Percentiles rank a stretch among this genome's conserved stretches.
Conservation (phyloP, 2,888 invertebrate genomes). For the Hermaeophaga mercurialis region DNA sequence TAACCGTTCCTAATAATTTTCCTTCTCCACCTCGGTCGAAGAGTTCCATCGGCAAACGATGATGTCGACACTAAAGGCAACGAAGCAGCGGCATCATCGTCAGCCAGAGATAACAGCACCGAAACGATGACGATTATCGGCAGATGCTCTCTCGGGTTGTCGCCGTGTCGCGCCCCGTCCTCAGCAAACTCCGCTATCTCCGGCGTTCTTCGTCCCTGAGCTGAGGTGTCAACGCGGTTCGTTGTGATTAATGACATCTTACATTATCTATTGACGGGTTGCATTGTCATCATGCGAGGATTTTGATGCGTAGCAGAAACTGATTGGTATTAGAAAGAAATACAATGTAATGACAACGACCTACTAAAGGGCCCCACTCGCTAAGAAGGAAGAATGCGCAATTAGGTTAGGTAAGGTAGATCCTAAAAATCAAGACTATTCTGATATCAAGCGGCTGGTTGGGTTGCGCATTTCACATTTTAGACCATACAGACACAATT, state of each 20-base stretch:
- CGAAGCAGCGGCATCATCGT: slow-evolving; percentile 33
- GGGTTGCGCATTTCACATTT: too few species aligned
- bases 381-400: too few species aligned
- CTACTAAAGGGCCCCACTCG: too few species aligned
- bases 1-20: background rate
- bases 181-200: slow-evolving; percentile 44
- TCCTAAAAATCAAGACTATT: too few species aligned
- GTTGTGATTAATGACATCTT: slow-evolving; percentile 55
- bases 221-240: slow-evolving; percentile 50
- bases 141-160: slow-evolving; percentile 46
- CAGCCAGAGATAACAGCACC: slow-evolving; percentile 51
- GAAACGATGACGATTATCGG: slow-evolving; percentile 50
- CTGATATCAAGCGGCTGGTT: too few species aligned
- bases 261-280: slow-evolving; percentile 56
- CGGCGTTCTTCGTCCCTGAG: slow-evolving; percentile 45
- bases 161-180: slow-evolving; percentile 6
- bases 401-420: too few species aligned
- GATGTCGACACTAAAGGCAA: slow-evolving; percentile 5
- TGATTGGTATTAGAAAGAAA: background rate
- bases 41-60: background rate
- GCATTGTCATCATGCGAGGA: slow-evolving; percentile 50
- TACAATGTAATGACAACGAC: too few species aligned
- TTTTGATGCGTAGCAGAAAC: slow-evolving; percentile 11
- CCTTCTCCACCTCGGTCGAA: background rate
- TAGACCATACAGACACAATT: too few species aligned